phyloP scores from a whole-genome alignment of 2,888 invertebrate genomes.

The Carabus problematicus region DNA sequence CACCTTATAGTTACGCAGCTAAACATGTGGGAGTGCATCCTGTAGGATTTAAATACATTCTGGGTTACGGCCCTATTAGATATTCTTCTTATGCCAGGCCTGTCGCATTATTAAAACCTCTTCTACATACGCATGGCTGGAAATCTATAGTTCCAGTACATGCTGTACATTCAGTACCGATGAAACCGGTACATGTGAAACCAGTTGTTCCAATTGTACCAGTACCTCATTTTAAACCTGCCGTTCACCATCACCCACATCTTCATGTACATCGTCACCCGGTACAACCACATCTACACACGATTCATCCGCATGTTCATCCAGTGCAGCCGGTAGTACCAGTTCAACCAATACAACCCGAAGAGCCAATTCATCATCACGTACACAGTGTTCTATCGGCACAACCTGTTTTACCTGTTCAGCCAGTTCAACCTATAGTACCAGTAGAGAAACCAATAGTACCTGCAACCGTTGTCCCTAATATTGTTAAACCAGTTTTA shows the following conservation, averaged over 20 bases:
- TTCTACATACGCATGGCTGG: slow-evolving; percentile 34
- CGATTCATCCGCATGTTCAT: slow-evolving; percentile 20
- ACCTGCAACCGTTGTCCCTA: slow-evolving; percentile 23
- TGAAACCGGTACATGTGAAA: background rate
- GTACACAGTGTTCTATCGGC: slow-evolving; percentile 18
- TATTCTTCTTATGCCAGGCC: slow-evolving; percentile 52
- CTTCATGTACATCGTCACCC: slow-evolving; percentile 9
- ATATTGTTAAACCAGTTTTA: slow-evolving; percentile 1
- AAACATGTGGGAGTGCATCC: slow-evolving; percentile 53
- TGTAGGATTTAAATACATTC: slow-evolving; percentile 50
- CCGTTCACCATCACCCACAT: slow-evolving; percentile 1
- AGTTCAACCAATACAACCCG: slow-evolving; percentile 17
- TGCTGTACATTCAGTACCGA: background rate
- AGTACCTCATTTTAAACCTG: background rate
- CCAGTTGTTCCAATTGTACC: background rate
- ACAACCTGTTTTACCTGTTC: slow-evolving; percentile 15
- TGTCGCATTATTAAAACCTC: slow-evolving; percentile 46
- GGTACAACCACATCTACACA: slow-evolving; percentile 11
- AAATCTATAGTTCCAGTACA: slow-evolving; percentile 15
- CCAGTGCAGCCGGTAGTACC: slow-evolving; percentile 1
- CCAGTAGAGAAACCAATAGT: background rate
- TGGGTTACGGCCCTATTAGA: slow-evolving; percentile 52
- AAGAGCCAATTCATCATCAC: slow-evolving; percentile 5
- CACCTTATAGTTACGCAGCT: slow-evolving; percentile 49
- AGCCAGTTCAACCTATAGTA: slow-evolving; percentile 18